Evolutionary conservation across 2,797 vertebrate genomes (phyloP).

Genomic region (Pangasius larnaudii): DNA sequence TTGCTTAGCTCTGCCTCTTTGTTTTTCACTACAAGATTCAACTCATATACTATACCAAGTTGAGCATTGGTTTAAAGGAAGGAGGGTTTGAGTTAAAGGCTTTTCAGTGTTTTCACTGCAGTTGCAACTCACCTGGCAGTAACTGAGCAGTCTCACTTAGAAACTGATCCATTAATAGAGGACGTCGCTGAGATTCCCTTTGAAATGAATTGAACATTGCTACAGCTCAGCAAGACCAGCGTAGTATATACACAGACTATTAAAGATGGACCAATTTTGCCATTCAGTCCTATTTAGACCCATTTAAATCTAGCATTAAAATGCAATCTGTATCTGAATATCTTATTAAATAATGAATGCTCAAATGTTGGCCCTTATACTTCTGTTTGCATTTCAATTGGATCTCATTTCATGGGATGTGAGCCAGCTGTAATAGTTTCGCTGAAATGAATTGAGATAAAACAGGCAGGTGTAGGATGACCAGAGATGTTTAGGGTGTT

Average conservation of each 20-base stretch:
- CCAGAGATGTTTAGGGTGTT: not conserved
- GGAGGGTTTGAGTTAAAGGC: not conserved
- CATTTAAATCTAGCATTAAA: not conserved
- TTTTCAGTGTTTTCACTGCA: not conserved
- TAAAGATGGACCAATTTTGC: conserved; percentile 1
- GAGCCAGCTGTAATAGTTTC: not conserved
- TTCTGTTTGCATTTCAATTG: not conserved
- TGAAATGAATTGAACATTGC: conserved; percentile 2
- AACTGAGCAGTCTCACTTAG: not conserved
- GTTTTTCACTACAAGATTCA: not conserved
- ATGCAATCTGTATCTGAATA: not conserved
- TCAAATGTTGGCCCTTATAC: not conserved
- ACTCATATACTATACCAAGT: not conserved
- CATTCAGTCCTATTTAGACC: not conserved
- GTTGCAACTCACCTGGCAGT: not conserved
- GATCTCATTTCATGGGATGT: not conserved
- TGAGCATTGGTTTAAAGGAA: not conserved
- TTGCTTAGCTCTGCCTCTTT: not conserved
- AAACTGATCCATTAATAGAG: not conserved
- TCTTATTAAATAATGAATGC: not conserved
- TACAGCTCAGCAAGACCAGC: not conserved
- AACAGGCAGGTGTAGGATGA: conserved; percentile 3
- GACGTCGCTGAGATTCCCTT: not conserved
- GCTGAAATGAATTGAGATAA: not conserved
- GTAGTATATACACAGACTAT: not conserved